phyloP scores from a whole-genome alignment of 2,888 invertebrate species.

The Torymus aiolomorphi region DNA sequence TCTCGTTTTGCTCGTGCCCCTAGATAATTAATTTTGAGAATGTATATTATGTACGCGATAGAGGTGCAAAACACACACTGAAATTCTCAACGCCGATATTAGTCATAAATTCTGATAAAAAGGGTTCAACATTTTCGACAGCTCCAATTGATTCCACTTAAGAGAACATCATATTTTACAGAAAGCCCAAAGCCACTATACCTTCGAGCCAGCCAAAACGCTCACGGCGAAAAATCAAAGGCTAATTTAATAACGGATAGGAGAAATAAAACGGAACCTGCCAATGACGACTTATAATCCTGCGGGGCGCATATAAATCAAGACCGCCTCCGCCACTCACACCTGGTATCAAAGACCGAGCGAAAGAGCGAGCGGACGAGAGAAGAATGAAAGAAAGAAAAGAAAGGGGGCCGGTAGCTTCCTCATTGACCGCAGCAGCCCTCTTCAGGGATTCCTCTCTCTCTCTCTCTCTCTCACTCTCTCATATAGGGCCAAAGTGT shows the following conservation, averaged over 20 bases:
- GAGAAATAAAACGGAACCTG: not conserved
- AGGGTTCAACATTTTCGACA: too few species aligned
- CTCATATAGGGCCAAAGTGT: constrained; percentile 15
- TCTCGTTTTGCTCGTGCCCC: not conserved
- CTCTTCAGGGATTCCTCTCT: not conserved
- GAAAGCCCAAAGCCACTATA: too few species aligned
- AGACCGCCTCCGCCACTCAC: constrained; percentile 25
- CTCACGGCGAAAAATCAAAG: not conserved
- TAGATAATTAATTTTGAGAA: too few species aligned
- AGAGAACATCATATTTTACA: too few species aligned
- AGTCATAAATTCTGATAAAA: too few species aligned
- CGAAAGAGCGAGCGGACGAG: too few species aligned
- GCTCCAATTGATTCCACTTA: too few species aligned
- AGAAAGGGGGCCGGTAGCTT: constrained; percentile 30
- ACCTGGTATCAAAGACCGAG: constrained; percentile 13
- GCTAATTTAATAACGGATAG: not conserved
- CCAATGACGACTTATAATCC: constrained; percentile 20
- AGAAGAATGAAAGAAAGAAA: not conserved
- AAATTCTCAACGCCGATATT: too few species aligned
- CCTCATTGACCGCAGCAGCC: constrained; percentile 26
- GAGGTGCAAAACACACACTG: too few species aligned
- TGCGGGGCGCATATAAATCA: constrained; percentile 30
- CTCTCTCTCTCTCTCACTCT: too few species aligned
- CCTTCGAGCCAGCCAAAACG: too few species aligned
- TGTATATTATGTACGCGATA: too few species aligned